phyloP scores from a whole-genome alignment of 2,113 vertebrate genomes.

The Fregata magnificens region DNA sequence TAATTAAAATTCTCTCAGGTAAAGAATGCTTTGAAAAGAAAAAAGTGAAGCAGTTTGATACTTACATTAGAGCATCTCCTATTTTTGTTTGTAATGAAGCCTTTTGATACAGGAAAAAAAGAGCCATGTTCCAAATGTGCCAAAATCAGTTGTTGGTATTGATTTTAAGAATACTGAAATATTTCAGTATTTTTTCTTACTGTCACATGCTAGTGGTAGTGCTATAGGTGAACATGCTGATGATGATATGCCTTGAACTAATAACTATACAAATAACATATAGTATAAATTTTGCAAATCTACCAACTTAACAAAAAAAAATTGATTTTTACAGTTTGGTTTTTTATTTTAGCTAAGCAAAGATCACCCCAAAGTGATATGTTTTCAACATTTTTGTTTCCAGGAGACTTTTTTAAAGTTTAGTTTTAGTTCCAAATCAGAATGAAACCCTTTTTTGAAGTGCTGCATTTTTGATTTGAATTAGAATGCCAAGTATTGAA shows the following conservation, averaged over 20 bases:
- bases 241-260: background rate
- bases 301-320: background rate
- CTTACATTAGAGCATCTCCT: background rate
- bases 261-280: background rate
- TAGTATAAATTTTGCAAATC: background rate
- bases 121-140: background rate
- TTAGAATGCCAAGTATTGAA: background rate
- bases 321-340: fast-evolving
- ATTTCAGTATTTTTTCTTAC: background rate
- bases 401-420: background rate
- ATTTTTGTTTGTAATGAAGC: background rate
- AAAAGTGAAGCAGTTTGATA: background rate
- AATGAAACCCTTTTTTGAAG: background rate
- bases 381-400: background rate
- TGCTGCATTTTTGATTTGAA: background rate
- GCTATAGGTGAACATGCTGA: too few species aligned
- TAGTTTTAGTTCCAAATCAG: background rate
- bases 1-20: background rate
- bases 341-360: background rate
- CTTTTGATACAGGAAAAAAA: background rate
- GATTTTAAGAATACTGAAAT: background rate
- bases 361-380: background rate
- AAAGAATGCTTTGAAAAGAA: background rate
- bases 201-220: background rate
- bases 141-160: background rate